These are phyloP conservation scores for Timema podura DNA, from an alignment of 2,888 invertebrate species.

Conservation along the genomic window DNA sequence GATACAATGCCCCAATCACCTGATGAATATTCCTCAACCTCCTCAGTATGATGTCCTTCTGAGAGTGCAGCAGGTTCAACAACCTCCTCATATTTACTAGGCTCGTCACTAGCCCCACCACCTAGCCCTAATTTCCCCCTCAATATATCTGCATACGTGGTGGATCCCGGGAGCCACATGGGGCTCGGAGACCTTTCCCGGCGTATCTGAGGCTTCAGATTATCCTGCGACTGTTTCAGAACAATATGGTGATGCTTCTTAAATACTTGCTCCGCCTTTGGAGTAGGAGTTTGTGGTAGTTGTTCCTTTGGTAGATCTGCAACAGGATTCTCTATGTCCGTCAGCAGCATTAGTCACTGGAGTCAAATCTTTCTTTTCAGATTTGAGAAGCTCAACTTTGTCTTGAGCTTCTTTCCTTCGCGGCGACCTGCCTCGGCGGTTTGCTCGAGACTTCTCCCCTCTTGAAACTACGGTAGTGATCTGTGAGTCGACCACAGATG, in stretches of 20 bases:
- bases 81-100: not conserved
- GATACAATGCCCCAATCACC: not conserved
- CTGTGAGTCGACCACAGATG: not conserved
- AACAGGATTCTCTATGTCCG: slow-evolving; percentile 2
- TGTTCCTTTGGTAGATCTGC: not conserved
- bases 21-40: not conserved
- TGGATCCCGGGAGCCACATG: slow-evolving; percentile 68
- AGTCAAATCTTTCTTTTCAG: slow-evolving; percentile 1
- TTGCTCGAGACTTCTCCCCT: slow-evolving; percentile 43
- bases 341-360: not conserved
- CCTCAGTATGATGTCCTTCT: not conserved
- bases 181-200: slow-evolving; percentile 63
- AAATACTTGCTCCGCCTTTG: slow-evolving; percentile 16
- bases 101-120: not conserved
- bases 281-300: slow-evolving; percentile 16
- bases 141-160: slow-evolving; percentile 76
- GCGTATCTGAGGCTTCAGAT: slow-evolving; percentile 39
- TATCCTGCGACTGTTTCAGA: slow-evolving; percentile 24
- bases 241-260: slow-evolving; percentile 25
- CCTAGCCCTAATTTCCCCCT: slow-evolving; percentile 48
- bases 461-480: slow-evolving; percentile 44
- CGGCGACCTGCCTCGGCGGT: slow-evolving; percentile 52
- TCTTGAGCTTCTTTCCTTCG: slow-evolving; percentile 39
- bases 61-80: not conserved
- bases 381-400: slow-evolving; percentile 22